Base-by-base conservation (phyloP, 2,113 vertebrate genomes). In the Tretioscincus oriximinensis region DNA sequence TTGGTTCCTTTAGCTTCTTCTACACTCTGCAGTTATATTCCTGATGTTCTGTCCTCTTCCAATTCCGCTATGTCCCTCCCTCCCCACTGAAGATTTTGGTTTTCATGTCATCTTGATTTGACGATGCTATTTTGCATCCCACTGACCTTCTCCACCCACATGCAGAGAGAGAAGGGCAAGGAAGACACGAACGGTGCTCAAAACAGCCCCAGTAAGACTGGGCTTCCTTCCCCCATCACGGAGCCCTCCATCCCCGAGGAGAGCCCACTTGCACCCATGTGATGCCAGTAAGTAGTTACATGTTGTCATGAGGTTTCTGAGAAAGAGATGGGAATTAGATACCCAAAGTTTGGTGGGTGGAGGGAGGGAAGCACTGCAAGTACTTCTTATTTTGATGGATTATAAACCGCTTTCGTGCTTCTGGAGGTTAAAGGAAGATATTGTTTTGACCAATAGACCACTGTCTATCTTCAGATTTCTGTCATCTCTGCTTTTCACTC, bases 101-200 rank as follows among this genome's bases (percentile, higher is more conserved):
- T 75, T 60, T 85, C 65, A 64, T 51, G 75, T 81, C 58, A 89
- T 95, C 86, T 79, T 90, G 54, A 92, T 95, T 82, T 86, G 90
- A 92, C 93, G 92, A 93, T 92, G 91, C 86, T 2, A 84, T 93
- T 94, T 71, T 92, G 86, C 88, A 71, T 88, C 88, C 84, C 86
- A 82, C 83, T 79, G 85, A 89, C 86, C 0, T 86, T 89, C 65
- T 93, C 93, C 96, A 86, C 90, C 88, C 93, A 90, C 90, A 92
- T 90, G 54, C 95, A 97, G 97, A 96, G 93, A 95, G 96, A 96
- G 93, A 96, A 96, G 93, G 96, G 95, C 91, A 96, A 95, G 90
- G 95, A 96, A 81, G 94, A 93, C 78, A 94, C 93, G 92, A 94
- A 80, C 78, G 89, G 89, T 87, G 88, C 80, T 85, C 89, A 73